A percentile compares a stretch with the other conserved stretches of the same genome.
Evolutionary conservation across 2,113 vertebrate genomes (phyloP).

Genomic region (Himantopus leucocephalus): DNA sequence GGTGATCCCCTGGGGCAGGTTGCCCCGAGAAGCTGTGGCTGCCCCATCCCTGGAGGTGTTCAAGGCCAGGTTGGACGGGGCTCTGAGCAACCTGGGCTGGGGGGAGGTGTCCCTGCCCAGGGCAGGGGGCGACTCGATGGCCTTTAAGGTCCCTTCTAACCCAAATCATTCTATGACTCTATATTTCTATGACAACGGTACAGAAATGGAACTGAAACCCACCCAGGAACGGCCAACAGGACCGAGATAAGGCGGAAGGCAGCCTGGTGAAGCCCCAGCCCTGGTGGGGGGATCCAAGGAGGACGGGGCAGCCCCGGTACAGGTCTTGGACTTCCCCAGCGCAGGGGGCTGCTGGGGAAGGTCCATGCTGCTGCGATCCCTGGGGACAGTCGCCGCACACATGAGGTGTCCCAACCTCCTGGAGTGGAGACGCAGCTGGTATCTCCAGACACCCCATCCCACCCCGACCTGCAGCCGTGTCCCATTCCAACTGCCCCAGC

Average conservation of each 20-base stretch:
- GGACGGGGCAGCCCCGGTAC: accelerated
- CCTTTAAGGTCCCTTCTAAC: no score
- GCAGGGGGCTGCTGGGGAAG: accelerated
- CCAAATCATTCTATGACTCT: no score
- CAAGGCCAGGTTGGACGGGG: no score
- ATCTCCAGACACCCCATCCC: neutral
- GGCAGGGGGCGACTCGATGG: no score
- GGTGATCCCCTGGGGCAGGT: no score
- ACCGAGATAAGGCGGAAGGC: accelerated
- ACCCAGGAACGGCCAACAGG: accelerated
- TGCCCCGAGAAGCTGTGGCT: no score
- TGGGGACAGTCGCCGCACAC: accelerated
- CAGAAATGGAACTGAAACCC: neutral
- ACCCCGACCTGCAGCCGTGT: no score
- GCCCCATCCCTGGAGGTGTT: no score
- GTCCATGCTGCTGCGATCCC: accelerated
- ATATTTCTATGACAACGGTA: neutral
- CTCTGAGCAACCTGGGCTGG: no score
- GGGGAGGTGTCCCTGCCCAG: no score
- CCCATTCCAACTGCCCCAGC: no score
- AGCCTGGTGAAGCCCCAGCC: neutral
- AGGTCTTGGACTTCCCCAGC: neutral
- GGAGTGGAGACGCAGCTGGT: neutral
- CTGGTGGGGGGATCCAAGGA: no score
- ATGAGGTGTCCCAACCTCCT: accelerated